A percentile compares a stretch with the other conserved stretches of the same genome.
Evolutionary conservation across 2,113 vertebrate genomes (phyloP).

Genomic region (Gymnobelideus leadbeateri): DNA sequence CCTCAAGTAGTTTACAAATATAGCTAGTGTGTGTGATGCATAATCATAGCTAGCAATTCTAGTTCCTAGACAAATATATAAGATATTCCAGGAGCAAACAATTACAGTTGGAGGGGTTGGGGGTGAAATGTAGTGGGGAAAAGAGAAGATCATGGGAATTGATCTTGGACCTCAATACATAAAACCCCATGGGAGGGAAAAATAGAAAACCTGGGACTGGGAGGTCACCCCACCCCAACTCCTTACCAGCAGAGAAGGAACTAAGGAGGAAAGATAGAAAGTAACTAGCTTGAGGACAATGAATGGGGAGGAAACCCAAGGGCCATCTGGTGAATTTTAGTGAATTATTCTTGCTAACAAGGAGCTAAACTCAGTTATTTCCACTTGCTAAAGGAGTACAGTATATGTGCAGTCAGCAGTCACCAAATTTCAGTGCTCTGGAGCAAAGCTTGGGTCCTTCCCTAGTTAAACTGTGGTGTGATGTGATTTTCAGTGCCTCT

Average conservation of each 20-base stretch:
- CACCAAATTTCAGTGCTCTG: background rate
- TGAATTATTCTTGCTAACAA: background rate
- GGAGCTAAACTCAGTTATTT: background rate
- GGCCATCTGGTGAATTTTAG: background rate
- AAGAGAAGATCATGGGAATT: background rate
- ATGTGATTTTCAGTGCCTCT: background rate
- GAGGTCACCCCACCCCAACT: background rate
- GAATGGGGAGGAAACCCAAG: background rate
- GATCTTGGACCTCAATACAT: background rate
- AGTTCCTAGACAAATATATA: background rate
- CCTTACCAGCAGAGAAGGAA: background rate
- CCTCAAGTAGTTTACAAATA: background rate
- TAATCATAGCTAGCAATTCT: background rate
- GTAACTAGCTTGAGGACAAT: background rate
- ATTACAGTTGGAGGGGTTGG: background rate
- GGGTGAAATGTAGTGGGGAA: background rate
- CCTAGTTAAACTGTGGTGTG: background rate
- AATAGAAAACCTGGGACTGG: background rate
- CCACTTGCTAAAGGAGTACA: background rate
- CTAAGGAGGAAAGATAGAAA: background rate
- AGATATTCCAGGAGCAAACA: background rate
- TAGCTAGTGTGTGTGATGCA: background rate
- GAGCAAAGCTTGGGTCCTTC: background rate
- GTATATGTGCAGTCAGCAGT: background rate
- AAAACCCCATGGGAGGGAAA: background rate